These are phyloP conservation scores for Onychostoma macrolepis DNA, from an alignment of 2,113 vertebrate species.

Conservation along the genomic window DNA sequence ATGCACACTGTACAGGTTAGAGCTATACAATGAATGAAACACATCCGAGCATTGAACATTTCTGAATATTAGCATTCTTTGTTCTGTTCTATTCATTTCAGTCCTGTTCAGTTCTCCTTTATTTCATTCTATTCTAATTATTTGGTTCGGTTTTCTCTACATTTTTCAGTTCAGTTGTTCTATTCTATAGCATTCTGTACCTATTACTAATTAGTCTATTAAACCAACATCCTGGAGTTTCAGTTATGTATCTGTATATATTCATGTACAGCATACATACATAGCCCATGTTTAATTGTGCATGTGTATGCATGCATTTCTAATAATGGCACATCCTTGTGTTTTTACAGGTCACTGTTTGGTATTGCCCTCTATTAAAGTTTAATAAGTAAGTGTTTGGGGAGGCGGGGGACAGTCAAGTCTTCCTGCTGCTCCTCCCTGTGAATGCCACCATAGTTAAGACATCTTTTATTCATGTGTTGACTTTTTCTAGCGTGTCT, in stretches of 20 bases:
- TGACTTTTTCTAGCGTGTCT: conserved; percentile 10
- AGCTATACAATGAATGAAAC: not conserved
- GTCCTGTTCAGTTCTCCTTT: not conserved
- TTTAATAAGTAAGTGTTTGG: conserved; percentile 15
- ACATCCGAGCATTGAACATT: not conserved
- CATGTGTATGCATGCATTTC: not conserved
- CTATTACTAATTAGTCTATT: not conserved
- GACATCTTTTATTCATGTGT: conserved; percentile 32
- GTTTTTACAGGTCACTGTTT: conserved; percentile 27
- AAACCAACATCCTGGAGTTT: not conserved
- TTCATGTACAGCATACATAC: not conserved
- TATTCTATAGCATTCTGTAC: not conserved
- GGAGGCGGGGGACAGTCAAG: not conserved
- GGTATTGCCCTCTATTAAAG: conserved; percentile 5
- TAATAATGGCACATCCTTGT: not conserved
- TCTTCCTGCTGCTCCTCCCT: conserved; percentile 3
- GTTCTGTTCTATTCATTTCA: not conserved
- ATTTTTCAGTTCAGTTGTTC: not conserved
- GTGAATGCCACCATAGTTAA: conserved; percentile 25
- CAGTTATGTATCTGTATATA: not conserved
- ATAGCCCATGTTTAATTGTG: not conserved
- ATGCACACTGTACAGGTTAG: not conserved
- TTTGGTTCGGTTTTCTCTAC: not conserved
- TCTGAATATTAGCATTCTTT: not conserved
- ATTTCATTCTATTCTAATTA: not conserved